These are phyloP conservation scores for Erpobdella octoculata DNA, from an alignment of 2,888 invertebrate genomes.

Conservation along the genomic window DNA sequence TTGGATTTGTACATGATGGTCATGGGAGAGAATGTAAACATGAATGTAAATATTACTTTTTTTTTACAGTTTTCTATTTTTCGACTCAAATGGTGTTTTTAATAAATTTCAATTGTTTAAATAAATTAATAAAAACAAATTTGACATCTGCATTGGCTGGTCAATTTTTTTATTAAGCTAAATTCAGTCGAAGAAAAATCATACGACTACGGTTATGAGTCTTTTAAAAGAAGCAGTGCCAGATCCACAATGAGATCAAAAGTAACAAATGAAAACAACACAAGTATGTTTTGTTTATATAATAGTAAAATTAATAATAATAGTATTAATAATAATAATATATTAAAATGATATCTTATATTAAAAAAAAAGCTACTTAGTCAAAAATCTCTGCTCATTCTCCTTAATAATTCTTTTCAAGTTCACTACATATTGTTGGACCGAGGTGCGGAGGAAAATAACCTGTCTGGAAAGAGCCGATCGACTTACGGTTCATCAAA, in stretches of 20 bases:
- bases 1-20: conserved; percentile 15
- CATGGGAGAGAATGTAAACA: neutral
- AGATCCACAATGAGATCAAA: neutral
- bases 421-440: conserved; percentile 21
- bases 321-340: neutral
- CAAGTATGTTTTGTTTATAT: too few species aligned
- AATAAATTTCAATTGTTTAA: neutral
- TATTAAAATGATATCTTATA: neutral
- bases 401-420: neutral
- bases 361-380: too few species aligned
- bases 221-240: neutral
- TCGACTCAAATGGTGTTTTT: too few species aligned
- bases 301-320: too few species aligned
- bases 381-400: too few species aligned
- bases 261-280: neutral
- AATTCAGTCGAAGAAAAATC: neutral
- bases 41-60: neutral
- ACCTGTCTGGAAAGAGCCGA: too few species aligned
- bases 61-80: neutral
- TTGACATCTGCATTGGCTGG: neutral
- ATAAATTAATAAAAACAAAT: neutral
- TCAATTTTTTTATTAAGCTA: neutral
- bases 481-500: too few species aligned
- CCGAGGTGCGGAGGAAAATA: neutral
- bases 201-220: neutral